A percentile compares a stretch with the other conserved stretches of the same genome.
Conservation (phyloP, 2,888 invertebrate species). For the Timema cristinae region DNA sequence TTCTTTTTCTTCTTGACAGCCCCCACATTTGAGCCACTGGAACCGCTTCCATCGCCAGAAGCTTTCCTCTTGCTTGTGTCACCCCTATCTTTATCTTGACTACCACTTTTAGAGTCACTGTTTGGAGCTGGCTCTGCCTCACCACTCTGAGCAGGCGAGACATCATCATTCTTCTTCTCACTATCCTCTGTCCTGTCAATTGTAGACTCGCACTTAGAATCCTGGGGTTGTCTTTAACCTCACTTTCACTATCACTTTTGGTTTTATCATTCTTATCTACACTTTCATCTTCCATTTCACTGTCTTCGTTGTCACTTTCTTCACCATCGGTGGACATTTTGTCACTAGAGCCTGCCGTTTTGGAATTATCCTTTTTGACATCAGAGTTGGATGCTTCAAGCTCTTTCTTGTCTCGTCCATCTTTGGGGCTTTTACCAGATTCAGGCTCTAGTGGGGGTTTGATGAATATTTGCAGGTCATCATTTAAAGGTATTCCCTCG, state of each 20-base stretch:
- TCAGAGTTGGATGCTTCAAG: slow-evolving; percentile 43
- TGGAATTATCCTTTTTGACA: slow-evolving; percentile 43
- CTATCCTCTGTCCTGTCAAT: slow-evolving; percentile 32
- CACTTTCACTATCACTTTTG: slow-evolving; percentile 28
- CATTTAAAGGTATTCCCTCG: slow-evolving; percentile 38
- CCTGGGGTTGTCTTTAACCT: slow-evolving; percentile 27
- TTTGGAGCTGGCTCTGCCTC: slow-evolving; percentile 19
- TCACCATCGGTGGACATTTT: slow-evolving; percentile 29
- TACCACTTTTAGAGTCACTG: slow-evolving; percentile 16
- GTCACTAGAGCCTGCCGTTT: slow-evolving; percentile 7
- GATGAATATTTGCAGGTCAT: slow-evolving; percentile 27
- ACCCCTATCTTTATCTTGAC: slow-evolving; percentile 1
- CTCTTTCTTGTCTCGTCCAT: slow-evolving; percentile 1
- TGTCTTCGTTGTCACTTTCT: slow-evolving; percentile 22
- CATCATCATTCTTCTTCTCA: slow-evolving; percentile 32
- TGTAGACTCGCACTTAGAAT: slow-evolving; percentile 27
- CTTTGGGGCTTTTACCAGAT: slow-evolving; percentile 13
- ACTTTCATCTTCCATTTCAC: slow-evolving; percentile 28
- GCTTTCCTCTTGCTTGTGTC: slow-evolving; percentile 24
- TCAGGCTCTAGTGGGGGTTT: slow-evolving; percentile 23
- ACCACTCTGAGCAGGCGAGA: slow-evolving; percentile 24
- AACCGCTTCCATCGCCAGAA: slow-evolving; percentile 9
- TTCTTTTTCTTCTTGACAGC: slow-evolving; percentile 28
- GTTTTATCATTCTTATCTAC: slow-evolving; percentile 26
- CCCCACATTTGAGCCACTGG: slow-evolving; percentile 15